Evolutionary conservation across 1,140 invertebrate genomes (phyloP).

Genomic region (Lepidurus apus): DNA sequence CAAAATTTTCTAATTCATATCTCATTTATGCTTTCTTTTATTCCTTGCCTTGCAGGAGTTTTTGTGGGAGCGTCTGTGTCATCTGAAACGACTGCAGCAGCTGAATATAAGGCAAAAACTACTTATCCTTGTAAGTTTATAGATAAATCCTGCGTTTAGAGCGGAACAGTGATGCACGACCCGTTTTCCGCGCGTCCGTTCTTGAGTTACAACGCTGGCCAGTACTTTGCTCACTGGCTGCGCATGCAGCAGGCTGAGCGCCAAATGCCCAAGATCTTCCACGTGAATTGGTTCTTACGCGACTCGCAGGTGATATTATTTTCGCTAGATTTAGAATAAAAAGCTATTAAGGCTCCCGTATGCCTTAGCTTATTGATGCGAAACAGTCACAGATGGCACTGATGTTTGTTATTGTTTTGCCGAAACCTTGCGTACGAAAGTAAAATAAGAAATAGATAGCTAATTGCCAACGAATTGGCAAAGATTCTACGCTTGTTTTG

Average conservation of each 20-base stretch:
- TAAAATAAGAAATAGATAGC: too few species aligned
- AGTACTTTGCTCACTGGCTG: slow-evolving; percentile 58
- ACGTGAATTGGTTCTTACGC: slow-evolving; percentile 57
- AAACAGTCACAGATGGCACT: too few species aligned
- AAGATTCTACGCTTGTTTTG: neutral
- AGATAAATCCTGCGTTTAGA: slow-evolving; percentile 37
- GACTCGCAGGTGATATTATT: slow-evolving; percentile 39
- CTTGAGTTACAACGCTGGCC: slow-evolving; percentile 61
- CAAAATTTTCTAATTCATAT: neutral
- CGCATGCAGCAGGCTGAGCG: slow-evolving; percentile 45
- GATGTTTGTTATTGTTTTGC: too few species aligned
- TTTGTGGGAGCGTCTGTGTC: slow-evolving; percentile 55
- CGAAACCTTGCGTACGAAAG: too few species aligned
- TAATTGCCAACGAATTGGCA: too few species aligned
- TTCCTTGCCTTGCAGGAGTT: slow-evolving; percentile 39
- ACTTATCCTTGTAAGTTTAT: neutral
- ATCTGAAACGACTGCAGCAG: slow-evolving; percentile 59
- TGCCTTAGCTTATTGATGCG: too few species aligned
- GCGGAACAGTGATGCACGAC: slow-evolving; percentile 57
- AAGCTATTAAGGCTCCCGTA: too few species aligned
- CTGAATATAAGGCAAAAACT: slow-evolving; percentile 51
- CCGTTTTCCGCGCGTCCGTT: slow-evolving; percentile 60
- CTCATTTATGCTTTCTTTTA: neutral
- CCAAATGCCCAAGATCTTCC: slow-evolving; percentile 52
- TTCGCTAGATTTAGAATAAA: neutral